These are phyloP conservation scores for Psittacara wagleri DNA, from an alignment of 2,113 vertebrate species.

Conservation along the genomic window DNA sequence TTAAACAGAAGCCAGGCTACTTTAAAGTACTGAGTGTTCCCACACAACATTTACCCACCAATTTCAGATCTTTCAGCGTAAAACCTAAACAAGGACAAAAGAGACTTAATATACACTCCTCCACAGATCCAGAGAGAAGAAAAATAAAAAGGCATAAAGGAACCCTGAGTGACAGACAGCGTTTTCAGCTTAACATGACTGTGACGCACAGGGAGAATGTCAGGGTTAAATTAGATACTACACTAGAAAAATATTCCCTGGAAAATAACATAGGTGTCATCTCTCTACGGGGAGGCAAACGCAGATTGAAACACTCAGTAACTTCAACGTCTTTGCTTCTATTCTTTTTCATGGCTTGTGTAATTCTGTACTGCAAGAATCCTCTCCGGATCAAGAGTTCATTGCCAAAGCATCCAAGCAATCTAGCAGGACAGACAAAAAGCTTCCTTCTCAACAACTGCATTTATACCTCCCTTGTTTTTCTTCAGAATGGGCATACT, in stretches of 20 bases:
- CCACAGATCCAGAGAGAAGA: background rate
- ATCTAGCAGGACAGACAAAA: slow-evolving; percentile 1
- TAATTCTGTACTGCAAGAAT: background rate
- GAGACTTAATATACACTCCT: slow-evolving; percentile 46
- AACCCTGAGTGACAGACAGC: background rate
- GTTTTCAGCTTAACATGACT: background rate
- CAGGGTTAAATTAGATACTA: slow-evolving; percentile 49
- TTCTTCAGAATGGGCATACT: background rate
- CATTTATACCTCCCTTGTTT: slow-evolving; percentile 3
- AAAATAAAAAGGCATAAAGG: slow-evolving; percentile 26
- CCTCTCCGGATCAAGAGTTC: slow-evolving; percentile 22
- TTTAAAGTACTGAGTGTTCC: slow-evolving; percentile 68
- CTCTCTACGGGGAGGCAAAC: background rate
- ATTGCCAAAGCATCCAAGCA: background rate
- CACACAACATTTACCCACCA: slow-evolving; percentile 72
- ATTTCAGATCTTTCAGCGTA: slow-evolving; percentile 60
- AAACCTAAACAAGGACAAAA: slow-evolving; percentile 48
- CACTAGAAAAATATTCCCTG: background rate
- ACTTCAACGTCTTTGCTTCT: background rate
- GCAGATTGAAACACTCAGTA: background rate
- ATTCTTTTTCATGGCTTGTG: background rate
- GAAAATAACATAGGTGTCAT: background rate
- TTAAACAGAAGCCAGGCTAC: slow-evolving; percentile 62
- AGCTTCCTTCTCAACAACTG: slow-evolving; percentile 9
- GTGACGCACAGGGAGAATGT: slow-evolving; percentile 37